Percentiles rank a stretch among this genome's conserved stretches.
Conservation (phyloP, 1,140 invertebrate species). For the Teleopsis dalmanni region DNA sequence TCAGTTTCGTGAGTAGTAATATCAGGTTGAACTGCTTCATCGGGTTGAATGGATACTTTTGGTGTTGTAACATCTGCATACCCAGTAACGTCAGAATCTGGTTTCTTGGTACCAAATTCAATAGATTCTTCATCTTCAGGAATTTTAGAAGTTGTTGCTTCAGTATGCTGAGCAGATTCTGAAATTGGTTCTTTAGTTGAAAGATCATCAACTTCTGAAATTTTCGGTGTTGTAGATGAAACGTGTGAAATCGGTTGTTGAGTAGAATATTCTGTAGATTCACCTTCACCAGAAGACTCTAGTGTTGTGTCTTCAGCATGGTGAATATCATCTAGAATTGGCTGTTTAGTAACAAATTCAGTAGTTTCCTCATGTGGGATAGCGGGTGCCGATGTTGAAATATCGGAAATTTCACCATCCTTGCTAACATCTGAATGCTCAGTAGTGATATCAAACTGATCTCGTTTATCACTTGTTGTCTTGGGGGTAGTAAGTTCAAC, state of each 20-base stretch:
- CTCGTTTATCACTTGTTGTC: no score
- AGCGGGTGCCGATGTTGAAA: constrained; percentile 15
- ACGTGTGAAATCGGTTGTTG: no score
- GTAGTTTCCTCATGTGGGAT: constrained; percentile 15
- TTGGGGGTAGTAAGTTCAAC: no score
- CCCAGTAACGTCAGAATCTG: not conserved
- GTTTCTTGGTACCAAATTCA: constrained; percentile 1
- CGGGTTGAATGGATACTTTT: no score
- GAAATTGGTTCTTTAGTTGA: constrained; percentile 4
- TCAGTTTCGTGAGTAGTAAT: no score
- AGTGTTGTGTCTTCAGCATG: not conserved
- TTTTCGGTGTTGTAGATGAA: no score
- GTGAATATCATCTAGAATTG: not conserved
- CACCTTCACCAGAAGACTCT: constrained; percentile 4
- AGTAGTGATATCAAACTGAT: no score
- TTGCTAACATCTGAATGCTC: no score
- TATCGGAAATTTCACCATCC: constrained; percentile 13
- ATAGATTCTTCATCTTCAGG: constrained; percentile 8
- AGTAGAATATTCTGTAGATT: no score
- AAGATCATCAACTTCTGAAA: not conserved
- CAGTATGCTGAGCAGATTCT: constrained; percentile 15
- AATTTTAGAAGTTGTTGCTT: constrained; percentile 12
- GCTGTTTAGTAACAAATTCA: no score
- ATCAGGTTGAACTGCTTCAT: no score
- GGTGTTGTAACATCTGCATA: not conserved